Conservation (phyloP, 2,113 vertebrate genomes). For the Oenanthe oenanthe region DNA sequence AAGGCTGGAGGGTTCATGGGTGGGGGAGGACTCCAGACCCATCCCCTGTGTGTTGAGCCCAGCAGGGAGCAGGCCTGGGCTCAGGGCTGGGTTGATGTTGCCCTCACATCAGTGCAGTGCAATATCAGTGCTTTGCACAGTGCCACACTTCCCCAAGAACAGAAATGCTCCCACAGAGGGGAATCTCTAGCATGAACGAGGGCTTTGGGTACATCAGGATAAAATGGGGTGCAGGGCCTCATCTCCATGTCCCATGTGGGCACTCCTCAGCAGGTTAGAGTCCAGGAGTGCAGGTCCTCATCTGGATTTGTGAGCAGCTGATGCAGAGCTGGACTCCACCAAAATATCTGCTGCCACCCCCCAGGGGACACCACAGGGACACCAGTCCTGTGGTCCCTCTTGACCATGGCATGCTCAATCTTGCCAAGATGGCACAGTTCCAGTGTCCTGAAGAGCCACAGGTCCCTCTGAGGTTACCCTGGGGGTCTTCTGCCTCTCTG, state of each 20-base stretch:
- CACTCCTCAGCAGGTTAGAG: neutral
- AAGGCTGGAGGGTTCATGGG: neutral
- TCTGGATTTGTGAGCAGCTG: neutral
- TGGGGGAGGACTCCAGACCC: neutral
- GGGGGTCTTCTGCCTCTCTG: neutral
- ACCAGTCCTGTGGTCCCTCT: neutral
- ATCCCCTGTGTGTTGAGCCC: neutral
- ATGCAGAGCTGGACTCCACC: neutral
- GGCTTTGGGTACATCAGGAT: neutral
- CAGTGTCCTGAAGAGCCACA: neutral
- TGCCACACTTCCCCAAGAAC: neutral
- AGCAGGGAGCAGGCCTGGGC: neutral
- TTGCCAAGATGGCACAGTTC: neutral
- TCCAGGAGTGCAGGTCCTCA: neutral
- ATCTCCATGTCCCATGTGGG: neutral
- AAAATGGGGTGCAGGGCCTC: neutral
- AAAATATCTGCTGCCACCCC: neutral
- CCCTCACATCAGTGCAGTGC: neutral
- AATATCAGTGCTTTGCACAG: rapidly evolving
- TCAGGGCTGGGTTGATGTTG: neutral
- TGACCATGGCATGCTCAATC: rapidly evolving
- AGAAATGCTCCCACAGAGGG: neutral
- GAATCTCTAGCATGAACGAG: neutral
- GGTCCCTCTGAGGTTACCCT: neutral
- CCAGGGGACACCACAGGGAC: neutral